Conservation (phyloP, 2,888 invertebrate genomes). For the Oligia fasciuncula region DNA sequence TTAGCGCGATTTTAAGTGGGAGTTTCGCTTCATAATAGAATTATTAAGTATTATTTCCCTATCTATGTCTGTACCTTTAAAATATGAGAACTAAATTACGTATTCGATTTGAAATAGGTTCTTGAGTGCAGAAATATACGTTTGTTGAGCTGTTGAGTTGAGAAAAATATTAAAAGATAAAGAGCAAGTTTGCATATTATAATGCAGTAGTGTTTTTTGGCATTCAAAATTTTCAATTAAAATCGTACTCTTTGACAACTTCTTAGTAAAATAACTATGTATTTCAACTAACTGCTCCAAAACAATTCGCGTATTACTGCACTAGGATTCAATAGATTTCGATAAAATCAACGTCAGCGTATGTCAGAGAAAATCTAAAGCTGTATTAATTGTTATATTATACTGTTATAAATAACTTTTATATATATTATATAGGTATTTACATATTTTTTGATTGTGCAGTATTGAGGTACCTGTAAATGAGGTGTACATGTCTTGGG, state of each 20-base stretch:
- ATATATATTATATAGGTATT: background rate
- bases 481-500: conserved; percentile 43
- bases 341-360: conserved; percentile 47
- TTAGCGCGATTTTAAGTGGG: background rate
- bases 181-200: background rate
- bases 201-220: background rate
- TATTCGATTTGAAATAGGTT: conserved; percentile 32
- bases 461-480: conserved; percentile 31
- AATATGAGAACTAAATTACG: conserved; percentile 43
- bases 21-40: background rate
- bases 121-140: conserved; percentile 7
- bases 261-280: background rate
- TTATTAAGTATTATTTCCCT: conserved; percentile 6
- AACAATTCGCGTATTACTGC: conserved; percentile 8
- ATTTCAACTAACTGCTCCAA: conserved; percentile 15
- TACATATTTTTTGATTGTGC: conserved; percentile 38
- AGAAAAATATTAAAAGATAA: background rate
- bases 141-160: conserved; percentile 31
- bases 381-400: background rate
- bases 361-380: conserved; percentile 44
- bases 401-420: background rate
- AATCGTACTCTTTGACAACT: background rate
- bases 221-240: background rate
- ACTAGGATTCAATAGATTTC: conserved; percentile 16
- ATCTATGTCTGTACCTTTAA: conserved; percentile 16